Evolutionary conservation across 2,888 invertebrate genomes (phyloP).

Genomic region (Caenorhabditis virilis): DNA sequence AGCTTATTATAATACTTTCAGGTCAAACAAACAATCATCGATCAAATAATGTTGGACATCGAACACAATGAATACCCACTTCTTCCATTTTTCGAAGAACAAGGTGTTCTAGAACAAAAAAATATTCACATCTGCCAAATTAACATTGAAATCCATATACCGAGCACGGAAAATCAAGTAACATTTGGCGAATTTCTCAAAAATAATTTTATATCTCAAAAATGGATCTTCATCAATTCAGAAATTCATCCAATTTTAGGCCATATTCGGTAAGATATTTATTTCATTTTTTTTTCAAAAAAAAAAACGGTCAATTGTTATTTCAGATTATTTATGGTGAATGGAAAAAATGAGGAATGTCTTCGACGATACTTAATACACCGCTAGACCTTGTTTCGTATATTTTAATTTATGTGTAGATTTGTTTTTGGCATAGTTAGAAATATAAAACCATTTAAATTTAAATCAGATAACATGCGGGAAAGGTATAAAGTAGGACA

Average conservation of each 20-base stretch:
- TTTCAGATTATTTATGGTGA: conserved; percentile 49
- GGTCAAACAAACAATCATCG: conserved; percentile 26
- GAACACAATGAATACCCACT: conserved; percentile 50
- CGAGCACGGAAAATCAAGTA: conserved; percentile 26
- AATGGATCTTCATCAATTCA: conserved; percentile 34
- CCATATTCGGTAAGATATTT: conserved; percentile 18
- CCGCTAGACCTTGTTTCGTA: not conserved
- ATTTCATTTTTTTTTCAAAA: too few species aligned
- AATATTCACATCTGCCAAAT: conserved; percentile 46
- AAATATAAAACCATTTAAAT: too few species aligned
- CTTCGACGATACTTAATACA: conserved; percentile 28
- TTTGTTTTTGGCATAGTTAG: too few species aligned
- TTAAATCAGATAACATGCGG: not conserved
- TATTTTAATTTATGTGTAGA: not conserved
- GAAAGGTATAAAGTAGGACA: not conserved
- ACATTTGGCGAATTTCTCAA: conserved; percentile 19
- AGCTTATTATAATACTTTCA: conserved; percentile 1
- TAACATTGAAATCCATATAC: conserved; percentile 48
- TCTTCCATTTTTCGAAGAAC: conserved; percentile 36
- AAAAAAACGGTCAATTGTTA: too few species aligned
- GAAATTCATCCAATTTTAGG: conserved; percentile 26
- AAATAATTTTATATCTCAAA: conserved; percentile 25
- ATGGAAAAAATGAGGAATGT: conserved; percentile 34
- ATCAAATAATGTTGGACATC: conserved; percentile 49
- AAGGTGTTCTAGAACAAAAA: conserved; percentile 27